Conservation (phyloP, 2,797 vertebrate species). For the Pristis pectinata region DNA sequence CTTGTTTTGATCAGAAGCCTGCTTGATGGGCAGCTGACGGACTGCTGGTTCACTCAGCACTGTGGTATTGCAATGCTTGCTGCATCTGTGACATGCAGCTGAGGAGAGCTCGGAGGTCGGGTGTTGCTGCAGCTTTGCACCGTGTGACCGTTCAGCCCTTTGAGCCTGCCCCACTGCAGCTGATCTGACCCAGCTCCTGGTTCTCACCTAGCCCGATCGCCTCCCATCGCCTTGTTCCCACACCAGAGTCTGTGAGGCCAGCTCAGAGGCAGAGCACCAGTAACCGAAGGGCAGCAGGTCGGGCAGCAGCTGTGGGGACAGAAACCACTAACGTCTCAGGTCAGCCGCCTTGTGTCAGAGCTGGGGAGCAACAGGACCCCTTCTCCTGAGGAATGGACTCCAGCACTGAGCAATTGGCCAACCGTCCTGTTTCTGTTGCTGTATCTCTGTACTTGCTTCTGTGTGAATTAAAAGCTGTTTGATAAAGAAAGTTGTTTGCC, state of each 20-base stretch:
- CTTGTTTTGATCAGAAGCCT: neutral
- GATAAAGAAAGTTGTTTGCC: neutral
- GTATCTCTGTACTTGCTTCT: neutral
- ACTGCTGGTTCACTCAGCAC: neutral
- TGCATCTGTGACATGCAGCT: neutral
- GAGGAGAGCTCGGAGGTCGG: neutral
- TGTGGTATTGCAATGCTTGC: neutral
- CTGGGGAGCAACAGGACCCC: neutral
- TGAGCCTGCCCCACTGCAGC: neutral
- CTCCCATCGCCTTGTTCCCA: neutral
- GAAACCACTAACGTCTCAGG: neutral
- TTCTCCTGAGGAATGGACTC: neutral
- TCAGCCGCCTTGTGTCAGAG: neutral
- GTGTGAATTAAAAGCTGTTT: neutral
- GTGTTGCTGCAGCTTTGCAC: neutral
- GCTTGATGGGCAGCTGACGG: neutral
- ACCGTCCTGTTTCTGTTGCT: too few relatives aligned
- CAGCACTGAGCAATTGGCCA: neutral
- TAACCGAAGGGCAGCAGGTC: neutral
- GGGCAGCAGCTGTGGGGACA: neutral
- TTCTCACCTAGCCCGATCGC: neutral
- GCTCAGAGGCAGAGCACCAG: too few relatives aligned
- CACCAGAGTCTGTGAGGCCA: neutral
- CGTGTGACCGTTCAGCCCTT: neutral
- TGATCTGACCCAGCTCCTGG: neutral